Evolutionary conservation across 2,113 vertebrate genomes (phyloP), one percentile per base, ranked within the genome.

Genomic region (Hiodon alosoides): DNA sequence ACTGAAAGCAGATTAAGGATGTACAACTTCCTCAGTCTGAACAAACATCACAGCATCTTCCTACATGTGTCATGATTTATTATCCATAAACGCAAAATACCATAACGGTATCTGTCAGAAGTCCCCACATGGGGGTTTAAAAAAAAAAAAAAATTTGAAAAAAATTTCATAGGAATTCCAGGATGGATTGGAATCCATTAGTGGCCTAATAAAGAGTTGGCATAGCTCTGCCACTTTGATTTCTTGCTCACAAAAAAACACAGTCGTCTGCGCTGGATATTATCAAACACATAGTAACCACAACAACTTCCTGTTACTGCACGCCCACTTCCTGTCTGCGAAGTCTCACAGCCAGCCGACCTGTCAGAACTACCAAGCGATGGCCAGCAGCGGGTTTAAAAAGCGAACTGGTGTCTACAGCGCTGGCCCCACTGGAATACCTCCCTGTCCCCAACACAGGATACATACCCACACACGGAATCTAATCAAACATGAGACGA

Each of bases 281-380:
- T 83, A 85, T 91, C 88, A 89, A 85, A 85, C 80, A 81, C 83
- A 86, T 85, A 83, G 83, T 81, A 84, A 89, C 86, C 84, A 85
- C 88, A 91, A 91, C 88, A 88, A 92, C 91, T 91, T 92, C 90
- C 90, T 82, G 79, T 89, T 90, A 84, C 85, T 80, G 77, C 81
- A 75, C 80, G 77, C 54, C 75, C 54, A 86, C 87, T 90, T 91
- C 89, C 90, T 89, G 70, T 14, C 70, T 71, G 70, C 6, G 9
- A 69, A 81, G 76, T 81, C 75, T 88, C 78, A 82, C 74, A 79
- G 61, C 8, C 17, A 69, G 53, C 31, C 1, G 71, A 3, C 13
- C 72, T 77, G 78, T 81, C 79, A 80, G 72, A 78, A 53, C 4
- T 7, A 8, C 10, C 53, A 6, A 47, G 62, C 62, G 51, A 77